These are phyloP conservation scores for Lagria hirta DNA, from an alignment of 2,888 invertebrate species.

Conservation along the genomic window DNA sequence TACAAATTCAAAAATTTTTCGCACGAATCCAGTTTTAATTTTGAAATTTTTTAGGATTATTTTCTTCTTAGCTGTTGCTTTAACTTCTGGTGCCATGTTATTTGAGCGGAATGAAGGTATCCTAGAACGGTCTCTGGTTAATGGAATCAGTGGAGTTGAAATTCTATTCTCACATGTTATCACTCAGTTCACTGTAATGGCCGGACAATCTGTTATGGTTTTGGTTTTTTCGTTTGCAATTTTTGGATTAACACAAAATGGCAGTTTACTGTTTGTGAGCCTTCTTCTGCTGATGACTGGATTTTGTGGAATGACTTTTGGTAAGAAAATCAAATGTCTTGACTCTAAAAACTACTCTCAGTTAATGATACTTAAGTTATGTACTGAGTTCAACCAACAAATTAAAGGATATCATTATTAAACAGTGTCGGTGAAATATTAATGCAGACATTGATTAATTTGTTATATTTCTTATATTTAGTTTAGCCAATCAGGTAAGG, in stretches of 20 bases:
- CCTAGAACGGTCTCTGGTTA: constrained; percentile 84
- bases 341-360: too few species aligned
- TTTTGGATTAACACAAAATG: constrained; percentile 76
- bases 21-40: neutral
- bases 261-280: constrained; percentile 74
- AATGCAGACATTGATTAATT: too few species aligned
- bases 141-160: constrained; percentile 79
- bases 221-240: constrained; percentile 75
- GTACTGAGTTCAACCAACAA: too few species aligned
- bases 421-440: too few species aligned
- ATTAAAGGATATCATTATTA: too few species aligned
- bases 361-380: too few species aligned
- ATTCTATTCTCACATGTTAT: constrained; percentile 84
- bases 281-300: constrained; percentile 78
- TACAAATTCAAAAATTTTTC: constrained; percentile 1
- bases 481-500: too few species aligned
- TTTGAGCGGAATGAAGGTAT: constrained; percentile 88
- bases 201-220: constrained; percentile 78
- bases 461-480: too few species aligned
- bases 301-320: constrained; percentile 91
- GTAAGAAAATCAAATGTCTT: constrained; percentile 57
- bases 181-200: constrained; percentile 86
- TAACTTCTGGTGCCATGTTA: constrained; percentile 88
- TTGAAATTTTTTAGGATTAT: constrained; percentile 68
- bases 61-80: constrained; percentile 90